Conservation (phyloP, 2,888 invertebrate species). For the Diarsia dahlii region DNA sequence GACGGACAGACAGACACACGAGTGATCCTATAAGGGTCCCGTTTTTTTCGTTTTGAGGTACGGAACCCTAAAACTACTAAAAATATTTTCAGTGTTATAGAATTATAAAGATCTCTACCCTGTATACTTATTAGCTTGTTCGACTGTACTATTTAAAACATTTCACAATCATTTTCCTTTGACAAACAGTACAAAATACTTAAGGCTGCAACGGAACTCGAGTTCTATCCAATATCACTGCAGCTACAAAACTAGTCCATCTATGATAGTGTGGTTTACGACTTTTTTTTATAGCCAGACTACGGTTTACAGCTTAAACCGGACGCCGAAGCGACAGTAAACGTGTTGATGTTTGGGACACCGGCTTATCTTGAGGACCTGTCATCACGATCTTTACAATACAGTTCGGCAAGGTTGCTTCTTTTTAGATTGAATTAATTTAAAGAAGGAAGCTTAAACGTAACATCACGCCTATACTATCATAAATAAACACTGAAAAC, state of each 20-base stretch:
- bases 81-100: too few relatives aligned
- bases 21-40: too few relatives aligned
- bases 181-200: neutral
- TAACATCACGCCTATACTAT: neutral
- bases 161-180: neutral
- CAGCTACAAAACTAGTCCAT: constrained; percentile 71
- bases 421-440: constrained; percentile 16
- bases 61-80: too few relatives aligned
- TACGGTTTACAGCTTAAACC: constrained; percentile 75
- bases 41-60: too few relatives aligned
- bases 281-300: constrained; percentile 75
- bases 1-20: too few relatives aligned
- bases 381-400: constrained; percentile 43
- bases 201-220: neutral
- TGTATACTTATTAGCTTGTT: too few relatives aligned
- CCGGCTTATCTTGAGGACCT: constrained; percentile 57
- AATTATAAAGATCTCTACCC: too few relatives aligned
- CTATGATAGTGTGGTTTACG: constrained; percentile 76
- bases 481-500: too few relatives aligned
- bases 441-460: neutral
- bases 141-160: too few relatives aligned
- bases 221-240: constrained; percentile 65
- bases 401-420: constrained; percentile 12
- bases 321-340: constrained; percentile 71
- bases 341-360: constrained; percentile 71